These are phyloP conservation scores for Philereme vetulata DNA, from an alignment of 2,888 invertebrate genomes.

Conservation along the genomic window DNA sequence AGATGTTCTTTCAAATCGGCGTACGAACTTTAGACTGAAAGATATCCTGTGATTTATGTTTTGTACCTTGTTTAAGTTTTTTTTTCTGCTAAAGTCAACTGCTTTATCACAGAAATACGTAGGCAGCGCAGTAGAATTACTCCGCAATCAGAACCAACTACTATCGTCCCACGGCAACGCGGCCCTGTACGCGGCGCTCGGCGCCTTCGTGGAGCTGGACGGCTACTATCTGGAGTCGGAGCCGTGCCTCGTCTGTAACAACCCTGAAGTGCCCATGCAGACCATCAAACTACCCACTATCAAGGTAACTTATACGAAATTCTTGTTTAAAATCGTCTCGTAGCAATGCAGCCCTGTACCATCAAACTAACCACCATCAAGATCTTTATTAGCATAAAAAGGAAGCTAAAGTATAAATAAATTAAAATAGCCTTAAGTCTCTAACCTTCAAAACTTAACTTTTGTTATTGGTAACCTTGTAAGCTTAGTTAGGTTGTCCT, in stretches of 20 bases:
- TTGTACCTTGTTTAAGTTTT: too few relatives aligned
- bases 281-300: conserved; percentile 96
- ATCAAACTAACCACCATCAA: too few relatives aligned
- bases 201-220: conserved; percentile 97
- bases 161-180: conserved; percentile 97
- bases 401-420: too few relatives aligned
- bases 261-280: conserved; percentile 96
- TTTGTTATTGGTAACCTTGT: too few relatives aligned
- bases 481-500: too few relatives aligned
- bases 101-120: conserved; percentile 86
- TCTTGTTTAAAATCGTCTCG: too few relatives aligned
- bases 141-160: conserved; percentile 94
- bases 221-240: conserved; percentile 98
- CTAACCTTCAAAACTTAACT: too few relatives aligned
- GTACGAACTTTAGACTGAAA: too few relatives aligned
- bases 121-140: conserved; percentile 92
- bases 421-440: too few relatives aligned
- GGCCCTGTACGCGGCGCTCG: conserved; percentile 94
- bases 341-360: too few relatives aligned
- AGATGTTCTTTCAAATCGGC: too few relatives aligned
- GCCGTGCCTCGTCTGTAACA: conserved; percentile 98
- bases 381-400: too few relatives aligned
- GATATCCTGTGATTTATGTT: neutral
- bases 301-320: conserved; percentile 82
- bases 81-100: conserved; percentile 1